Conservation (phyloP, 2,797 vertebrate species). For the Notolepis coatsorum region DNA sequence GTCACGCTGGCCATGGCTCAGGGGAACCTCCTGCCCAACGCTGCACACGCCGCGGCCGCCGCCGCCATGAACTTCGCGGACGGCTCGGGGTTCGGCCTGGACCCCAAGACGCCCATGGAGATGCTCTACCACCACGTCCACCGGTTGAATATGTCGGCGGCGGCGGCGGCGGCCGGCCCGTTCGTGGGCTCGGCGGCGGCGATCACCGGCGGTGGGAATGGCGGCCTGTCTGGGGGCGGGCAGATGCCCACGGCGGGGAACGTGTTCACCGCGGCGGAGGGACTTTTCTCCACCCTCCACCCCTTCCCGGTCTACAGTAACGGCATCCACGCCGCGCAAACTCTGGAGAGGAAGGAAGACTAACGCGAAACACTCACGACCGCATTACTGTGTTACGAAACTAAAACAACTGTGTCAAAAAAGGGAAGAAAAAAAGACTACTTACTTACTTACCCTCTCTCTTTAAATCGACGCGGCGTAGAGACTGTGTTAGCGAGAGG, state of each 20-base stretch:
- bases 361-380: constrained; percentile 83
- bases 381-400: constrained; percentile 87
- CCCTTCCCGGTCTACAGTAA: constrained; percentile 99
- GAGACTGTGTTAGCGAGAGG: constrained; percentile 84
- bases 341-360: constrained; percentile 98
- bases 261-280: constrained; percentile 97
- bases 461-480: constrained; percentile 76
- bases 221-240: constrained; percentile 86
- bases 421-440: constrained; percentile 76
- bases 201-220: constrained; percentile 73
- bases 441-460: constrained; percentile 41
- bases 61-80: constrained; percentile 97
- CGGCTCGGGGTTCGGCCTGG: constrained; percentile 92
- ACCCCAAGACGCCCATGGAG: constrained; percentile 99
- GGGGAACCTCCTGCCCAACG: constrained; percentile 94
- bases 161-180: constrained; percentile 85
- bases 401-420: constrained; percentile 78
- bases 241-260: constrained; percentile 94
- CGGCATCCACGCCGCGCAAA: constrained; percentile 96
- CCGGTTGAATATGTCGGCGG: constrained; percentile 96
- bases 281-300: constrained; percentile 98
- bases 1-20: constrained; percentile 97
- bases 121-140: constrained; percentile 99
- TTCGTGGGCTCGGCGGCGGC: constrained; percentile 84
- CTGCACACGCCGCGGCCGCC: no score